Conservation (phyloP, 2,888 invertebrate genomes). For the Lycocerus yunnanus region DNA sequence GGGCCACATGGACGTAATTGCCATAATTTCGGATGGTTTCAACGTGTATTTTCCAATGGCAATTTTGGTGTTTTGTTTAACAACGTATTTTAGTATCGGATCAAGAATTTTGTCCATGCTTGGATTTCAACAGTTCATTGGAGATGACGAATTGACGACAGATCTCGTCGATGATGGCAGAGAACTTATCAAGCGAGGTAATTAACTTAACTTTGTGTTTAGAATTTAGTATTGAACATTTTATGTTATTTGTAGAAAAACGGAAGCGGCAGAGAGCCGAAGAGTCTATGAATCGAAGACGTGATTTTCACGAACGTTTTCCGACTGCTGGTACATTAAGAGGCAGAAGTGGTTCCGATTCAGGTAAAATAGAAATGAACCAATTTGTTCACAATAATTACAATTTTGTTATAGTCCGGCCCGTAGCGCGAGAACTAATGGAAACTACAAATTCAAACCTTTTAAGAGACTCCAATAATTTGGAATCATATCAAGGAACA, state of each 20-base stretch:
- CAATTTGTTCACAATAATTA: neutral
- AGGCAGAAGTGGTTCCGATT: conserved; percentile 56
- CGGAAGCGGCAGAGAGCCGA: conserved; percentile 80
- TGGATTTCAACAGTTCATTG: conserved; percentile 97
- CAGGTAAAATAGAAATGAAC: conserved; percentile 49
- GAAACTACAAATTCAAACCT: conserved; percentile 80
- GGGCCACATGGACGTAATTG: conserved; percentile 99
- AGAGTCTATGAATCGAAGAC: conserved; percentile 75
- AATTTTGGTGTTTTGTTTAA: conserved; percentile 88
- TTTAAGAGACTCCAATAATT: conserved; percentile 74
- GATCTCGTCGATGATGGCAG: conserved; percentile 94
- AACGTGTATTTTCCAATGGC: conserved; percentile 99
- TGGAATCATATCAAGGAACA: conserved; percentile 68
- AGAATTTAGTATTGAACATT: too few species aligned
- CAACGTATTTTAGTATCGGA: conserved; percentile 93
- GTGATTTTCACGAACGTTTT: conserved; percentile 74
- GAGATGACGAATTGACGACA: conserved; percentile 89
- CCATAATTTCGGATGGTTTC: conserved; percentile 95
- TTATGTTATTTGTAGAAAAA: conserved; percentile 68
- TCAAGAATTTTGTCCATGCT: conserved; percentile 86
- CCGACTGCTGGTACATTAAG: conserved; percentile 55
- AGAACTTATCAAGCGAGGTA: conserved; percentile 90
- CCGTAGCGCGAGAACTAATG: conserved; percentile 60
- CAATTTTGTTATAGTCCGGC: conserved; percentile 53
- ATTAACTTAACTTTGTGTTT: too few species aligned